Conservation (phyloP, 2,888 invertebrate species). For the Drosophila parthenogenetica region DNA sequence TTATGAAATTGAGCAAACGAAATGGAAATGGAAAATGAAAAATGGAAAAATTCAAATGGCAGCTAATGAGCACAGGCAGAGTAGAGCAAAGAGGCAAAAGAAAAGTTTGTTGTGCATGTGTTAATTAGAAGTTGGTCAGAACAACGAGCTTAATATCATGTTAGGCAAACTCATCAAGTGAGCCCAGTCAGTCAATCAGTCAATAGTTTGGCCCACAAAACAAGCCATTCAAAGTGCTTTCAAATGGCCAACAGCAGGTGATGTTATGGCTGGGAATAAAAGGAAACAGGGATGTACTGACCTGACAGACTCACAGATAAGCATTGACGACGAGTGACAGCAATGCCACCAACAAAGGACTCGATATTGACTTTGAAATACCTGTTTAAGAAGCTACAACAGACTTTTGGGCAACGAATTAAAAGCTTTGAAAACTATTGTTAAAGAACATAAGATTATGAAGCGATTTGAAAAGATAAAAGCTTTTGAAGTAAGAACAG, state of each 20-base stretch:
- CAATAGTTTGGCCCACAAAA: constrained; percentile 69
- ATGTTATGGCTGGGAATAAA: neutral
- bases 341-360: constrained; percentile 29
- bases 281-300: neutral
- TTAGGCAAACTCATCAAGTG: constrained; percentile 33
- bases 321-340: constrained; percentile 29
- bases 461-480: too few species aligned
- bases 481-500: too few species aligned
- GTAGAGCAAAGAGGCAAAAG: neutral
- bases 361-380: neutral
- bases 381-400: neutral
- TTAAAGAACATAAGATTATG: too few species aligned
- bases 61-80: constrained; percentile 61
- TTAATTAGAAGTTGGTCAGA: constrained; percentile 46
- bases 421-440: too few species aligned
- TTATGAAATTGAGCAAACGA: constrained; percentile 79
- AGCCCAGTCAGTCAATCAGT: constrained; percentile 65
- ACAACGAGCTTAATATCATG: constrained; percentile 29
- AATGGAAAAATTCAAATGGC: constrained; percentile 51
- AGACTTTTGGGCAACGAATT: too few species aligned
- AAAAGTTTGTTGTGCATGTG: constrained; percentile 30
- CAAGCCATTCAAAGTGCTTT: constrained; percentile 72
- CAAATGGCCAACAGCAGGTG: constrained; percentile 18
- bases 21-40: constrained; percentile 51
- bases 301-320: constrained; percentile 23